Evolutionary conservation across 2,113 vertebrate species (phyloP), one percentile per base, ranked within the genome.

Genomic region (Campylorhamphus procurvoides): DNA sequence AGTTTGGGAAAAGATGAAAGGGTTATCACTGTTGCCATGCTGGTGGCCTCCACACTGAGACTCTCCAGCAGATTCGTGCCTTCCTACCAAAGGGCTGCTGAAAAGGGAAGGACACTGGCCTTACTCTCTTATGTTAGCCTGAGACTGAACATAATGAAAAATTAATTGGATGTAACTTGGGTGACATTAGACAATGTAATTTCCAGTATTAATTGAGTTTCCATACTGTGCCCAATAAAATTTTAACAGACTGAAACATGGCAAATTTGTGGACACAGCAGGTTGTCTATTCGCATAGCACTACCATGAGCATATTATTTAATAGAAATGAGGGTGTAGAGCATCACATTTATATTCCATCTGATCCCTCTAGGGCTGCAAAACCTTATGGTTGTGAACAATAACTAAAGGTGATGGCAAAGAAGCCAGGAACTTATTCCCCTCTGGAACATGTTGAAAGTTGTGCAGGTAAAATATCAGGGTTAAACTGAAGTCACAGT

Each of bases 171-270:
- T 96, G 77, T 31, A 89, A 63, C 71, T 75, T 82, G 42, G 39
- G 71, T 93, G 91, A 90, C 23, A 91, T 87, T 92, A 95, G 49
- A 52, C 58, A n/a, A 22, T 75, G 79, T 84, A 93, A 92, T 91
- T 94, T 82, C 91, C 58, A 88, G 44, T 95, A 95, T 96, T 97
- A 97, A 96, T 64, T 94, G 92, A 94, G 84, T 96, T 97, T 94
- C 84, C 83, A 49, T 96, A 95, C 84, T 97, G 89, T 86, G 89
- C 74, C 66, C 6, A 86, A 81, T 92, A 95, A 96, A 97, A 71
- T 72, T 96, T 95, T 93, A 95, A 74, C 85, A 88, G 89, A 93
- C 73, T 39, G n/a, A 93, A 94, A 80, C 73, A 11, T 31, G 74
- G 86, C 35, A 94, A 90, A 96, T 96, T 77, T 97, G 86, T 93